A percentile compares a stretch with the other conserved stretches of the same genome.
phyloP scores from a whole-genome alignment of 92 coral and sea anemone species.

The Metridium senile region DNA sequence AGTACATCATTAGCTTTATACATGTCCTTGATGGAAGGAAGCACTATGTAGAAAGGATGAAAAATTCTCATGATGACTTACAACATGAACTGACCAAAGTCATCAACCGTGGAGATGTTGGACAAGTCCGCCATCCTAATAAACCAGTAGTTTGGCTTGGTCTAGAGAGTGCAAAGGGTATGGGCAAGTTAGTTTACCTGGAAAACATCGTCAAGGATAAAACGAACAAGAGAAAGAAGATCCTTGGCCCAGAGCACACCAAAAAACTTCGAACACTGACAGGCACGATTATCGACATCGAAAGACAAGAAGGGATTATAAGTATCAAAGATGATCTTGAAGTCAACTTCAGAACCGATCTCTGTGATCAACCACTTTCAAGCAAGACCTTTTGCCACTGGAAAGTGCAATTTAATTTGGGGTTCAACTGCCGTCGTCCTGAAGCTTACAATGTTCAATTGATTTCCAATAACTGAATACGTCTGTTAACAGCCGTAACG shows the following conservation, averaged over 20 bases:
- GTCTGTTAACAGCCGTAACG: background rate
- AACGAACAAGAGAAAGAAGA: conserved; percentile 20
- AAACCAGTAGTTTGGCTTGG: conserved; percentile 67
- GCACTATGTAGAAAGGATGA: conserved; percentile 21
- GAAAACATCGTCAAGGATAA: conserved; percentile 17
- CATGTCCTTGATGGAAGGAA: conserved; percentile 45
- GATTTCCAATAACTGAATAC: background rate
- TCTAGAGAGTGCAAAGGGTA: conserved; percentile 27
- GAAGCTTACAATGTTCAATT: conserved; percentile 64
- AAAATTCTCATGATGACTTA: conserved; percentile 38
- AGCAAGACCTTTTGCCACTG: conserved; percentile 35
- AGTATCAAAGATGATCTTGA: conserved; percentile 18
- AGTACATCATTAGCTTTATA: conserved; percentile 51
- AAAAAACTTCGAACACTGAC: conserved; percentile 45
- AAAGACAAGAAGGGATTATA: conserved; percentile 47
- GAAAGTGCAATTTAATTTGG: conserved; percentile 52
- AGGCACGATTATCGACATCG: conserved; percentile 33
- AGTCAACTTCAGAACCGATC: conserved; percentile 59
- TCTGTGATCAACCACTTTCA: conserved; percentile 50
- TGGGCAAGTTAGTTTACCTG: conserved; percentile 49
- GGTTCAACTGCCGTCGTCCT: conserved; percentile 53
- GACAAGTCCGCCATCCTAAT: conserved; percentile 64
- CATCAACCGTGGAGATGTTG: conserved; percentile 59
- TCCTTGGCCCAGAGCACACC: conserved; percentile 18
- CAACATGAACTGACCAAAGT: conserved; percentile 24